These are phyloP conservation scores for Orchestes rusci DNA, from an alignment of 2,888 invertebrate species.

Conservation along the genomic window DNA sequence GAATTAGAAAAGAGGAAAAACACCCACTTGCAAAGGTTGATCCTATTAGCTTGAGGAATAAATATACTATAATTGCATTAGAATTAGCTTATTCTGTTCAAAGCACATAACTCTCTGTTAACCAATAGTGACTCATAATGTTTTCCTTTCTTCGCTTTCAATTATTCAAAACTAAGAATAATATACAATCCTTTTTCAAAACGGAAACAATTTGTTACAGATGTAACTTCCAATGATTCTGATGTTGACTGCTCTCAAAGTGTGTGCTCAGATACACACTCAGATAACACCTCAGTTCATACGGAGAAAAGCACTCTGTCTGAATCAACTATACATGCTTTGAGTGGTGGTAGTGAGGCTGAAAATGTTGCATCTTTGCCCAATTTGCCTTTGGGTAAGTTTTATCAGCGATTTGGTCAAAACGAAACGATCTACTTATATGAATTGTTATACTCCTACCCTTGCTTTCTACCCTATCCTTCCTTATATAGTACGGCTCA, in stretches of 20 bases:
- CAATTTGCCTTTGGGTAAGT: slow-evolving; percentile 27
- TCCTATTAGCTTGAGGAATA: slow-evolving; percentile 6
- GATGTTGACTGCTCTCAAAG: slow-evolving; percentile 42
- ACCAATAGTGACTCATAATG: too few species aligned
- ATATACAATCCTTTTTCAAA: slow-evolving; percentile 9
- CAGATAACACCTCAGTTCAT: slow-evolving; percentile 40
- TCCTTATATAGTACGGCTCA: slow-evolving; percentile 7
- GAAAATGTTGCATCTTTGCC: slow-evolving; percentile 27
- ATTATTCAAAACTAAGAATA: neutral
- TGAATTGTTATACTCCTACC: too few species aligned
- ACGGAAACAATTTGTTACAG: slow-evolving; percentile 21
- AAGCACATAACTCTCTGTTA: neutral
- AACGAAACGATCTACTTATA: too few species aligned
- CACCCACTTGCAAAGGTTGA: neutral
- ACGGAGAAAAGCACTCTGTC: slow-evolving; percentile 40
- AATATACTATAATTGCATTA: slow-evolving; percentile 10
- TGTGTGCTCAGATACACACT: slow-evolving; percentile 42
- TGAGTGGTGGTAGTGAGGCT: slow-evolving; percentile 30
- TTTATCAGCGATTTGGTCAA: neutral
- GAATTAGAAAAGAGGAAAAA: neutral
- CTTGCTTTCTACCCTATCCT: too few species aligned
- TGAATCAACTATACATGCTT: slow-evolving; percentile 38
- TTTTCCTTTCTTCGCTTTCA: too few species aligned
- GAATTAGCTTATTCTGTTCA: neutral
- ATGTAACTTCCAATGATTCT: slow-evolving; percentile 37